phyloP scores from a whole-genome alignment of 2,888 invertebrate genomes.

The Nasonovia ribisnigri region DNA sequence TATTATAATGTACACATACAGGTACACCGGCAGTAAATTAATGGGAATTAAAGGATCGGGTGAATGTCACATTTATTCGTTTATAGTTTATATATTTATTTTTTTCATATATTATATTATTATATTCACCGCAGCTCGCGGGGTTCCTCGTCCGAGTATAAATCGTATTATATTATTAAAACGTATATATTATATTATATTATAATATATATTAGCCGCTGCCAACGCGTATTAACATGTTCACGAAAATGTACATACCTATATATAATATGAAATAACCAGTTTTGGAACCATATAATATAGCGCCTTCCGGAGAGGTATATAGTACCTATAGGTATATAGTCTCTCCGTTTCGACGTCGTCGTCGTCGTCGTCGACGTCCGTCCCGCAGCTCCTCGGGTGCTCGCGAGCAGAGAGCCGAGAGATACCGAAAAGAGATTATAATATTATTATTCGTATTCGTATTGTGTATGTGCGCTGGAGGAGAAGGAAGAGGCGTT shows the following conservation, averaged over 20 bases:
- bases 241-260: conserved; percentile 47
- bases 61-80: conserved; percentile 52
- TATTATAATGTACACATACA: not conserved
- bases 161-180: conserved; percentile 30
- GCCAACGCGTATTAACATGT: conserved; percentile 62
- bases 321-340: not conserved
- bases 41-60: conserved; percentile 61
- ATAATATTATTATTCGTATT: conserved; percentile 48
- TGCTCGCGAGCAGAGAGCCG: conserved; percentile 3
- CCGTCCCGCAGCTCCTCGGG: conserved; percentile 4
- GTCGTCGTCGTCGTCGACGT: not conserved
- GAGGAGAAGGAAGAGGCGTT: conserved; percentile 44
- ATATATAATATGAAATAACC: conserved; percentile 46
- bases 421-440: conserved; percentile 64
- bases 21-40: conserved; percentile 33
- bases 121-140: conserved; percentile 43
- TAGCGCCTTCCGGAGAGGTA: conserved; percentile 59
- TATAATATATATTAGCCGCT: conserved; percentile 26
- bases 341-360: not conserved
- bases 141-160: not conserved
- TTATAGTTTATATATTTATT: not conserved
- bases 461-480: conserved; percentile 21
- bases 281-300: conserved; percentile 48
- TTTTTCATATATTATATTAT: not conserved
- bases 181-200: not conserved